Conservation (phyloP, 2,888 invertebrate genomes). For the Lordiphosa fenestrarum region DNA sequence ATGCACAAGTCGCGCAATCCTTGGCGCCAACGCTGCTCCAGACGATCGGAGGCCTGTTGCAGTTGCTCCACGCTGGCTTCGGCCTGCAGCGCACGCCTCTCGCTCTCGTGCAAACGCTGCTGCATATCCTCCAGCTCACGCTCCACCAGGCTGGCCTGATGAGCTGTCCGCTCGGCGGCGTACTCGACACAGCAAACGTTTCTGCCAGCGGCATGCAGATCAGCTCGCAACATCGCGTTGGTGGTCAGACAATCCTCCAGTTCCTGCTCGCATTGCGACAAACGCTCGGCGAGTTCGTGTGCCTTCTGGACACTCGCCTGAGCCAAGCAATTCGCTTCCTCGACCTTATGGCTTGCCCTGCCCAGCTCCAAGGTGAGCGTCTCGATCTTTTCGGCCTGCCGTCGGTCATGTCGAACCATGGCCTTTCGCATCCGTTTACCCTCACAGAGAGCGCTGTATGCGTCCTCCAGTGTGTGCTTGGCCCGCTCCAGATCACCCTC, state of each 20-base stretch:
- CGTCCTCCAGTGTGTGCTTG: background rate
- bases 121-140: constrained; percentile 10
- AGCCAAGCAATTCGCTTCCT: constrained; percentile 22
- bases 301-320: constrained; percentile 7
- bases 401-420: constrained; percentile 16
- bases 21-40: constrained; percentile 13
- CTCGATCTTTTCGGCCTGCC: constrained; percentile 25
- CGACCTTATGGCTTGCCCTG: background rate
- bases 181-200: constrained; percentile 23
- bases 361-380: constrained; percentile 15
- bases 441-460: constrained; percentile 5
- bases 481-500: constrained; percentile 9
- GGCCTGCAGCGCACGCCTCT: constrained; percentile 19
- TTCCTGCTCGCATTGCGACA: constrained; percentile 14
- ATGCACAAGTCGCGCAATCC: constrained; percentile 7
- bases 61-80: constrained; percentile 24
- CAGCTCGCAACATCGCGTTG: constrained; percentile 16
- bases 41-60: constrained; percentile 10
- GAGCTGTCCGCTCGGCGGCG: constrained; percentile 16
- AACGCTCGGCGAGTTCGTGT: constrained; percentile 3
- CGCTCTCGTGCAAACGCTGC: constrained; percentile 23
- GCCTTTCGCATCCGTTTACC: constrained; percentile 5
- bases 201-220: constrained; percentile 21
- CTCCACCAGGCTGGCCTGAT: constrained; percentile 10
- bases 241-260: constrained; percentile 13